Evolutionary conservation across 2,888 invertebrate genomes (phyloP).

Genomic region (Papilio protenor): DNA sequence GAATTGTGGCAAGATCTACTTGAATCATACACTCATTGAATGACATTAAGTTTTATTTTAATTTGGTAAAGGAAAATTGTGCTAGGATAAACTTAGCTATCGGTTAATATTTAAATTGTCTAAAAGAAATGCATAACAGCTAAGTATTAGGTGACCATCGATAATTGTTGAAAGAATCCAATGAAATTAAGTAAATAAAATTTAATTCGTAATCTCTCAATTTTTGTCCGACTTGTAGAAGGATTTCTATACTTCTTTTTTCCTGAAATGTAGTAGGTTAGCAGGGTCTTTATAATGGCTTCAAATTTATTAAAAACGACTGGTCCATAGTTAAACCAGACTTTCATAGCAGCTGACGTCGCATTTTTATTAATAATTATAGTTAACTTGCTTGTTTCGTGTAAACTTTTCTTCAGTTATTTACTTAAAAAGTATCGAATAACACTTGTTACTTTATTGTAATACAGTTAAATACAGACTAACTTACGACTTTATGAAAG

Average conservation of each 20-base stretch:
- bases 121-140: no score
- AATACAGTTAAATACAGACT: background rate
- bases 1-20: conserved; percentile 15
- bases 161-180: background rate
- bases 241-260: no score
- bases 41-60: background rate
- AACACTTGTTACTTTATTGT: background rate
- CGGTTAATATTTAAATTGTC: no score
- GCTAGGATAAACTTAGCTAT: no score
- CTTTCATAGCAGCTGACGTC: background rate
- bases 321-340: no score
- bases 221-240: no score
- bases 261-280: no score
- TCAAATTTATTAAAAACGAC: no score
- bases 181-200: background rate
- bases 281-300: no score
- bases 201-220: background rate
- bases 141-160: background rate
- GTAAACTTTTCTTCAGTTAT: background rate
- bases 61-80: background rate
- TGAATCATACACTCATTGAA: background rate
- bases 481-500: conserved; percentile 9
- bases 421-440: background rate
- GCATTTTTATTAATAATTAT: background rate
- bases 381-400: background rate